These are phyloP conservation scores for Rhineura floridana DNA, from an alignment of 2,113 vertebrate genomes.

Conservation along the genomic window DNA sequence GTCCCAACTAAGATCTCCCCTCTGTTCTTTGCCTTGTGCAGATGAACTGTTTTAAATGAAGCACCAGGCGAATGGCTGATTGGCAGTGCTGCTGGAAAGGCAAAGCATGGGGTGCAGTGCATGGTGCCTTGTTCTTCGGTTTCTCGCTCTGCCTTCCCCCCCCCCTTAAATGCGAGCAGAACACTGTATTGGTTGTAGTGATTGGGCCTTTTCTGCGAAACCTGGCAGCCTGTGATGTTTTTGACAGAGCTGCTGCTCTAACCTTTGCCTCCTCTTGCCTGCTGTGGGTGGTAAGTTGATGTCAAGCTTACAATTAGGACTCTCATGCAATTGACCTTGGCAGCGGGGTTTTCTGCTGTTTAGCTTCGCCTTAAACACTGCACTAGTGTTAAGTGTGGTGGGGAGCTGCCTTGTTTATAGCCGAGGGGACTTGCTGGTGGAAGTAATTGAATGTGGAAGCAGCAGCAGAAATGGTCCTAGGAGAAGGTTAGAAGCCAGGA, in stretches of 20 bases:
- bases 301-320: slow-evolving; percentile 79
- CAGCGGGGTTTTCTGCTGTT: slow-evolving; percentile 74
- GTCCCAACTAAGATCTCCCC: background rate
- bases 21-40: background rate
- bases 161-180: slow-evolving; percentile 35
- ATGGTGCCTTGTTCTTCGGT: background rate
- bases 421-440: slow-evolving; percentile 22
- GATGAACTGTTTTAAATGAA: background rate
- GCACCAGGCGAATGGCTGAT: background rate
- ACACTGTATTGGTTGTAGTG: slow-evolving; percentile 48
- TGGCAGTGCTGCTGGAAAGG: background rate
- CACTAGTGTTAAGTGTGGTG: slow-evolving; percentile 56
- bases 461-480: slow-evolving; percentile 30
- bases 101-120: background rate
- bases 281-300: slow-evolving; percentile 78
- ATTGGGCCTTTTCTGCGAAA: slow-evolving; percentile 41
- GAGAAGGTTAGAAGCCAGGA: slow-evolving; percentile 38
- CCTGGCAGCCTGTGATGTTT: slow-evolving; percentile 64
- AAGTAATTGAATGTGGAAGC: slow-evolving; percentile 7
- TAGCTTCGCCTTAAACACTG: slow-evolving; percentile 63
- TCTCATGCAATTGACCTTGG: slow-evolving; percentile 79
- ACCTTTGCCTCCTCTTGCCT: slow-evolving; percentile 77
- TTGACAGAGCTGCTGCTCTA: slow-evolving; percentile 75
- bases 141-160: slow-evolving; percentile 37
- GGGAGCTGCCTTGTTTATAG: slow-evolving; percentile 31